phyloP scores from a whole-genome alignment of 2,797 vertebrate species.

The Melanotaenia boesemani region DNA sequence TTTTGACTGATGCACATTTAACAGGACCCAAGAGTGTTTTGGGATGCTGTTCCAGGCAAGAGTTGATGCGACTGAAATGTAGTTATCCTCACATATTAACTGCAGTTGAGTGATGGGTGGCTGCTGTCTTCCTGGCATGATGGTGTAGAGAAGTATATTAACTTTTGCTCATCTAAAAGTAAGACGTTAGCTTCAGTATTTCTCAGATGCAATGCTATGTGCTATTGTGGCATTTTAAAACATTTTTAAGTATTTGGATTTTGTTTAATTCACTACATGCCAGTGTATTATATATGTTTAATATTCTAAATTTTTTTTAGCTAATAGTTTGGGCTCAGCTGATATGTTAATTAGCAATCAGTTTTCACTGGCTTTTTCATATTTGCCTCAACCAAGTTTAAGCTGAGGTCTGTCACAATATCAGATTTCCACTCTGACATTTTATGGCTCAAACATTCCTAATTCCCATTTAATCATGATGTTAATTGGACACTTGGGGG shows the following conservation, averaged over 20 bases:
- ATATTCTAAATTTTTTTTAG: neutral
- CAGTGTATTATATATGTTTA: neutral
- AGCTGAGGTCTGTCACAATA: too few relatives aligned
- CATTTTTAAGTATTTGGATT: neutral
- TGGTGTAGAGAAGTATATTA: neutral
- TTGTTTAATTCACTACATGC: neutral
- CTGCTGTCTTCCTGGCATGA: conserved; percentile 17
- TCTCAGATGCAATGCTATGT: neutral
- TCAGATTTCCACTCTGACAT: too few relatives aligned
- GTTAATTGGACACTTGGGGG: too few relatives aligned
- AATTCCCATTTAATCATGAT: too few relatives aligned
- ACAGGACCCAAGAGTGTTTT: conserved; percentile 31
- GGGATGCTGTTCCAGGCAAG: conserved; percentile 20
- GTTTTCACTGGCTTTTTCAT: too few relatives aligned
- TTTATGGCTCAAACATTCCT: too few relatives aligned
- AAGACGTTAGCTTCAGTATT: neutral
- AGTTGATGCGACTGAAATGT: conserved; percentile 24
- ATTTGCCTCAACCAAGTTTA: too few relatives aligned
- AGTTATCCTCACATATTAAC: conserved; percentile 35
- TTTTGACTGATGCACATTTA: conserved; percentile 56
- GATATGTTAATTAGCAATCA: neutral
- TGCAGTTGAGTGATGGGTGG: conserved; percentile 27
- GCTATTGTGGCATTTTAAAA: neutral
- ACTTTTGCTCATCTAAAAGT: neutral
- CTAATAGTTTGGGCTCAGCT: neutral